phyloP scores from a whole-genome alignment of 2,888 invertebrate genomes.

The Antitype chi region DNA sequence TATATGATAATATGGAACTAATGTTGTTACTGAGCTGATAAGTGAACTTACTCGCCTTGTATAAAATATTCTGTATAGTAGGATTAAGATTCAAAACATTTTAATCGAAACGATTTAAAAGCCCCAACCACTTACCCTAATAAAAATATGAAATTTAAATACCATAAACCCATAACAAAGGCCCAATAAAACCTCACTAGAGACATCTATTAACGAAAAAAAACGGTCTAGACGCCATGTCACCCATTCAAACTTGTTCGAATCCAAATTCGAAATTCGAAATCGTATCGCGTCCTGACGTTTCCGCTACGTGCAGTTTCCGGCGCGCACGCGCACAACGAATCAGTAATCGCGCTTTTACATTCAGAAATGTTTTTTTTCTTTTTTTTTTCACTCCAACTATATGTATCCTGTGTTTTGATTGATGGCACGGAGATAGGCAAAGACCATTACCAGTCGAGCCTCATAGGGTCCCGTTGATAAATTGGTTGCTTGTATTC shows the following conservation, averaged over 20 bases:
- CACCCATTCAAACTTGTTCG: conserved; percentile 82
- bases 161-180: conserved; percentile 51
- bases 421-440: conserved; percentile 86
- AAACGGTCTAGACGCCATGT: conserved; percentile 81
- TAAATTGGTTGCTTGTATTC: conserved; percentile 85
- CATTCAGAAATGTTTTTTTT: conserved; percentile 73
- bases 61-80: neutral
- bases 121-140: conserved; percentile 26
- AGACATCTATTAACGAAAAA: conserved; percentile 74
- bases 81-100: conserved; percentile 38
- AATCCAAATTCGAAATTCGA: conserved; percentile 88
- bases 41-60: neutral
- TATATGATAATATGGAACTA: no score
- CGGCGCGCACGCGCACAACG: conserved; percentile 85
- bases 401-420: conserved; percentile 88
- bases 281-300: conserved; percentile 90
- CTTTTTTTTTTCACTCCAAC: conserved; percentile 73
- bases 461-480: conserved; percentile 79
- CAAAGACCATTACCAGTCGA: conserved; percentile 81
- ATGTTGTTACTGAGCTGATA: neutral
- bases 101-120: conserved; percentile 42
- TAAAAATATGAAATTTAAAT: conserved; percentile 58
- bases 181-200: conserved; percentile 61
- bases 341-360: conserved; percentile 85
- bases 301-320: conserved; percentile 89